Evolutionary conservation across 2,113 vertebrate genomes (phyloP).

Genomic region (Pachycephala philippinensis): DNA sequence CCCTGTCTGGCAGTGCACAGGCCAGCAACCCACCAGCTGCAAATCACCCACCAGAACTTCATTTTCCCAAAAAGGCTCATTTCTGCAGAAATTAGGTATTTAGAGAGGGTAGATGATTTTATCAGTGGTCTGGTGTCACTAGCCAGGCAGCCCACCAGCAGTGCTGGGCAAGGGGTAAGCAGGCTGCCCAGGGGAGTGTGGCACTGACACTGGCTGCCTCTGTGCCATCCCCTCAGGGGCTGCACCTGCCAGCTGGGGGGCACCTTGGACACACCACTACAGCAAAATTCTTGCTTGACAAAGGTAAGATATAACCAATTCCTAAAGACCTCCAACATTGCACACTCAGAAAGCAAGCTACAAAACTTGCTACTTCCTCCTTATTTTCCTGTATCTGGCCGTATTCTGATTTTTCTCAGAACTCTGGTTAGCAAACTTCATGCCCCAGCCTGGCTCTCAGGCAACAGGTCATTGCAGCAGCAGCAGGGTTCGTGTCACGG

Average conservation of each 20-base stretch:
- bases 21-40: too few species aligned
- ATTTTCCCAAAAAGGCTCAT: background rate
- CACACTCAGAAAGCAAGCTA: background rate
- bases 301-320: background rate
- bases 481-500: fast-evolving
- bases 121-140: background rate
- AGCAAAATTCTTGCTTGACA: background rate
- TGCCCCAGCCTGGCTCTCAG: background rate
- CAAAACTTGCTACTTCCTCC: background rate
- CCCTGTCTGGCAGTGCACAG: background rate
- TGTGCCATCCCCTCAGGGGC: background rate
- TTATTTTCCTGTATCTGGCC: background rate
- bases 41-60: background rate
- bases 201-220: background rate
- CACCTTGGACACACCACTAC: background rate
- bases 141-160: background rate
- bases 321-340: background rate
- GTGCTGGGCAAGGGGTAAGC: too few species aligned
- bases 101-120: background rate
- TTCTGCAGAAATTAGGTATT: background rate
- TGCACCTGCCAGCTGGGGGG: background rate
- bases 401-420: background rate
- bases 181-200: fast-evolving
- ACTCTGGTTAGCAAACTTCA: background rate
- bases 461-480: background rate